Base-by-base conservation (phyloP, 2,888 invertebrate genomes). In the Chymomyza caudatula region DNA sequence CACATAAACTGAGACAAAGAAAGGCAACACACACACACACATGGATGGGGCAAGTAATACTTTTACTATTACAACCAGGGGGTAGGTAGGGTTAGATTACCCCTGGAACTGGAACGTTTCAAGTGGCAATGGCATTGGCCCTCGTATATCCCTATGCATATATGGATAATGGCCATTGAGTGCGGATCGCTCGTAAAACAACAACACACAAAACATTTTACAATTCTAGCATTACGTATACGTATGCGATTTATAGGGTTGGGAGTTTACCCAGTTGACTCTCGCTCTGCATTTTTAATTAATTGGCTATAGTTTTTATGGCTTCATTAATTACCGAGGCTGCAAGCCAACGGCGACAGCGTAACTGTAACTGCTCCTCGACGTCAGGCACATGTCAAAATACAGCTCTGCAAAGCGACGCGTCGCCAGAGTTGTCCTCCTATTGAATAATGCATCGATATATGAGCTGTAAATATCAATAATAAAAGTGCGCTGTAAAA, bases 261-360 rank as follows among this genome's bases (percentile, higher is more conserved):
- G 51, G 20, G 51, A 51, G 15, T 60, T 5, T 44, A n/a, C 22
- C 47, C 17, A 63, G 56, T 69, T 69, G 71, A 29, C 8, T 29
- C 11, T 29, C 8, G 11, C 29, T 75, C 73, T 85, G 87, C 86
- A 87, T 88, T 87, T 88, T 88, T 88, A 87, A 87, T 87, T 87
- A 88, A 87, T 88, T 88, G 87, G 78, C 77, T 88, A 85, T 87
- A 81, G 85, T 87, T 87, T 87, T 87, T 87, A 87, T 87, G 87
- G 88, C 81, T 87, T 87, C 87, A 87, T 87, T 87, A 87, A 87
- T 88, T 88, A 87, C 78, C 73, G 65, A 73, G 67, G 71, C 65
- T 11, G 58, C 44, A 47, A 51, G 61, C 22, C 66, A 60, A 62
- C 54, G 25, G 15, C 37, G 19, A 29, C 54, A 4, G 29, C 11